Evolutionary conservation across 2,113 vertebrate species (phyloP), one percentile per base, ranked within the genome.

Genomic region (Gadus macrocephalus): DNA sequence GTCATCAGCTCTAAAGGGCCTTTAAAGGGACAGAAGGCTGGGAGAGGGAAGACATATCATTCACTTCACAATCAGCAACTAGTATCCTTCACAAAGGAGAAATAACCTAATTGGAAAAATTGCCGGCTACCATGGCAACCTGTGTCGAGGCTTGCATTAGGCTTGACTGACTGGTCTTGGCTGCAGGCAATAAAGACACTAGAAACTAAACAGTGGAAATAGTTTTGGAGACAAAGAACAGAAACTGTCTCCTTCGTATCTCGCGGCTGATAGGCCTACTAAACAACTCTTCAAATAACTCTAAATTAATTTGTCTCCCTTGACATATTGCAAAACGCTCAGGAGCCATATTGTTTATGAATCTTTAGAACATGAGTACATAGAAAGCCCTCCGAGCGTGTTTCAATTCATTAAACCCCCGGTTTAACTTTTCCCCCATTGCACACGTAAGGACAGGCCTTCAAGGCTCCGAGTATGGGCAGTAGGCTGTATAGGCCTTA

Each of bases 191-290:
- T 60, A 73, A 42, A 68, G 66, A 62, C 69, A 64, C 66, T 74
- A 75, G 78, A 80, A 85, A 83, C 67, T 74, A 69, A 79, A 73
- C 64, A 72, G 72, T 35, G 75, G 84, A 85, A 81, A 87, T 71
- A 77, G 64, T 67, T 79, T 55, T 49, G 75, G 78, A 77, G 63
- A 62, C 77, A 20, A 67, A 72, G 55, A 22, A 5, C 62, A 64
- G 72, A 70, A 62, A 28, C 65, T 28, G 42, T 22, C 55, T 70
- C 74, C 22, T 70, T 80, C 53, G 77, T 81, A 73, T 74, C 64
- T 64, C 72, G 28, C 56, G 27, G 38, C 61, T 68, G 58, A 65
- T 42, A 62, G 49, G 20, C 64, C 19, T 56, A 49, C 19, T 49
- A 68, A n/a, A 31, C 79, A 62, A 71, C 72, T 69, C 14, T 31